These are phyloP conservation scores for Radopholus similis DNA, from an alignment of 1,140 invertebrate genomes.

Conservation along the genomic window DNA sequence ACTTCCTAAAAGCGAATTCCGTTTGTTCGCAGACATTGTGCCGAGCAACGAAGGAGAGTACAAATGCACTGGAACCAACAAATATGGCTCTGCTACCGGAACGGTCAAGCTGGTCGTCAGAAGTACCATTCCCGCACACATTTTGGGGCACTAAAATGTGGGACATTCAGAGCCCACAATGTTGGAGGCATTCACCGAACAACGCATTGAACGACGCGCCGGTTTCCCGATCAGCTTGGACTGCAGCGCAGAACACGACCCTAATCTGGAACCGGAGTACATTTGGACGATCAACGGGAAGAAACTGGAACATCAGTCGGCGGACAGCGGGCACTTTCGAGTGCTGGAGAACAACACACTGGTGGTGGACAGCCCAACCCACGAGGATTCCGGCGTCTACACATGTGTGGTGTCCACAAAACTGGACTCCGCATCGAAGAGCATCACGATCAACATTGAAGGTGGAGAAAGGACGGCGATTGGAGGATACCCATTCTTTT, in stretches of 20 bases:
- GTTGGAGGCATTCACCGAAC: conserved; percentile 41
- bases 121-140: conserved; percentile 40
- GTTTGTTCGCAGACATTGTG: conserved; percentile 73
- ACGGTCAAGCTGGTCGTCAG: conserved; percentile 44
- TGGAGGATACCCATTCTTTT: neutral
- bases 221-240: conserved; percentile 71
- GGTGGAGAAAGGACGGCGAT: conserved; percentile 61
- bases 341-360: conserved; percentile 77
- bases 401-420: conserved; percentile 86
- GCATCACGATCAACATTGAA: conserved; percentile 85
- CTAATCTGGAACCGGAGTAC: conserved; percentile 74
- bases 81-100: conserved; percentile 52
- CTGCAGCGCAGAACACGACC: conserved; percentile 83
- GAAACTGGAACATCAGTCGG: conserved; percentile 56
- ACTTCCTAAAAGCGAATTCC: conserved; percentile 66
- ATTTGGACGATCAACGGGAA: conserved; percentile 70
- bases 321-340: conserved; percentile 22
- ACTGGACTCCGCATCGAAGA: conserved; percentile 76
- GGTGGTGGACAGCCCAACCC: conserved; percentile 86
- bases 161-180: conserved; percentile 54
- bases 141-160: too few species aligned
- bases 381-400: conserved; percentile 88
- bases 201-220: conserved; percentile 63
- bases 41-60: conserved; percentile 62
- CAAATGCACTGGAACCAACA: conserved; percentile 53